These are phyloP conservation scores for Gymnorhina tibicen DNA, from an alignment of 2,113 vertebrate genomes.

Conservation along the genomic window DNA sequence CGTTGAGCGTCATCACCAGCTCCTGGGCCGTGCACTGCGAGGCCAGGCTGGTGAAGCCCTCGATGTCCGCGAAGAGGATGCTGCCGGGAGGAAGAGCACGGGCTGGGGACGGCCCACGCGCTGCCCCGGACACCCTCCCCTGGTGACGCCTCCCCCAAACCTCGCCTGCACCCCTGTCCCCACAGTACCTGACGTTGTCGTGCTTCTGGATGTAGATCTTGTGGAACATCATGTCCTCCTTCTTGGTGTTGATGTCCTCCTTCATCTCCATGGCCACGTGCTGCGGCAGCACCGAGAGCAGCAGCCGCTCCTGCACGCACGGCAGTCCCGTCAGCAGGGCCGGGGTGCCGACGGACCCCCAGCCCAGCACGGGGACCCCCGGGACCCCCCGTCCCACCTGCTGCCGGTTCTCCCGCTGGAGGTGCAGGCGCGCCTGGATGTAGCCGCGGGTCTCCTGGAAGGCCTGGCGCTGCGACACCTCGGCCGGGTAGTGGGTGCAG, in stretches of 20 bases:
- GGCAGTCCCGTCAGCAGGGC: background rate
- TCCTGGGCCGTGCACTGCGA: slow-evolving; percentile 96
- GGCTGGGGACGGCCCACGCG: background rate
- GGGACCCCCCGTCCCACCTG: slow-evolving; percentile 72
- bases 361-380: background rate
- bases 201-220: slow-evolving; percentile 99
- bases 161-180: fast-evolving
- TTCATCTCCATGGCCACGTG: slow-evolving; percentile 99
- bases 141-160: too few species aligned
- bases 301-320: slow-evolving; percentile 85
- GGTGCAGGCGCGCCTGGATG: slow-evolving; percentile 92
- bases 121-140: background rate
- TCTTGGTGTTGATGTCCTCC: slow-evolving; percentile 97
- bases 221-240: slow-evolving; percentile 99
- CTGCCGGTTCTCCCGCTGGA: slow-evolving; percentile 94
- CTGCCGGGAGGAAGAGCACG: slow-evolving; percentile 51
- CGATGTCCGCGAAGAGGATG: slow-evolving; percentile 95
- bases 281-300: slow-evolving; percentile 93
- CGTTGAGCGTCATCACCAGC: slow-evolving; percentile 95
- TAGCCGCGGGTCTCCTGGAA: slow-evolving; percentile 95
- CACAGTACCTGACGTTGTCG: slow-evolving; percentile 88
- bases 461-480: slow-evolving; percentile 96
- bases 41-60: slow-evolving; percentile 94
- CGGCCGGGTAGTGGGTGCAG: slow-evolving; percentile 94
- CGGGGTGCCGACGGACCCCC: background rate